Percentiles rank a stretch among this genome's conserved stretches.
phyloP scores from a whole-genome alignment of 1,140 invertebrate genomes.

The Meteorus sp. region DNA sequence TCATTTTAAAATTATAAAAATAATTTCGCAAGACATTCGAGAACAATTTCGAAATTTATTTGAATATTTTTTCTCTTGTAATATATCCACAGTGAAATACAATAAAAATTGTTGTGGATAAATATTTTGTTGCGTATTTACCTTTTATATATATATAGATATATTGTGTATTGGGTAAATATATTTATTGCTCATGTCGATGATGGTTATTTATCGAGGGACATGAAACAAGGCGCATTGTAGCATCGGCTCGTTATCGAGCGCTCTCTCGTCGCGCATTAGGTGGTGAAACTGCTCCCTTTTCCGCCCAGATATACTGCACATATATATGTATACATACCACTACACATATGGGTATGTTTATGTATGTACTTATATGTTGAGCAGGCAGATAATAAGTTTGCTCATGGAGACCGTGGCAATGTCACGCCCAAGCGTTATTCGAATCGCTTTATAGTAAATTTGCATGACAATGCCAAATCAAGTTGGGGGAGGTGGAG shows the following conservation, averaged over 20 bases:
- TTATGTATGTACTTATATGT: no score
- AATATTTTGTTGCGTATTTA: no score
- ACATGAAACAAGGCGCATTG: conserved; percentile 15
- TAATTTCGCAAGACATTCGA: no score
- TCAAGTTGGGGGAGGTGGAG: conserved; percentile 27
- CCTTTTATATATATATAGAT: no score
- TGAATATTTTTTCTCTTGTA: no score
- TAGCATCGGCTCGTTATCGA: conserved; percentile 18
- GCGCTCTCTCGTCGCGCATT: conserved; percentile 2
- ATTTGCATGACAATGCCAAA: conserved; percentile 47
- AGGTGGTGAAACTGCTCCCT: conserved; percentile 16
- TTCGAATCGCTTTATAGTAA: not conserved
- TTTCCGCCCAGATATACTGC: not conserved
- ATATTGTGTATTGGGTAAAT: conserved; percentile 4
- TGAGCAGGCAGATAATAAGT: conserved; percentile 10
- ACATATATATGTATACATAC: not conserved
- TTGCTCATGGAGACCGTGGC: conserved; percentile 2
- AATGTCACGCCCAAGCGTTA: conserved; percentile 17
- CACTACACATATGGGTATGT: no score
- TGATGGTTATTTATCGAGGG: conserved; percentile 19
- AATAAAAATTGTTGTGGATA: no score
- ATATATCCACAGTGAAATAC: no score
- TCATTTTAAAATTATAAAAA: no score
- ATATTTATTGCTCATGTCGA: conserved; percentile 15
- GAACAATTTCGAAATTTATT: no score